A percentile compares a stretch with the other conserved stretches of the same genome.
Conservation (phyloP, 2,888 invertebrate genomes). For the Uloborus plumipes region DNA sequence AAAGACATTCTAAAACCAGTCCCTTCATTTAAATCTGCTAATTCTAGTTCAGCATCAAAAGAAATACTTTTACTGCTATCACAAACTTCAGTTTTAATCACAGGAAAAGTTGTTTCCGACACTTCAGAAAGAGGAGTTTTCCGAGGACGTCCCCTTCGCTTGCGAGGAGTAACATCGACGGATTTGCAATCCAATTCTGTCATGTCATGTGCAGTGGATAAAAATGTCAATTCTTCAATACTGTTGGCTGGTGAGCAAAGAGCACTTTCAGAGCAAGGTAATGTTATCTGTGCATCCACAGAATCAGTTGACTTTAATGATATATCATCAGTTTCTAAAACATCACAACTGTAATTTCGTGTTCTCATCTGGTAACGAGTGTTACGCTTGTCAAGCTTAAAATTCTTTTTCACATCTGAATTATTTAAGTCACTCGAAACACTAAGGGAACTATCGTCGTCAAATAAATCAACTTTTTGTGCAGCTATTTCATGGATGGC, state of each 20-base stretch:
- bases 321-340: conserved; percentile 16
- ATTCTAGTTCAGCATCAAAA: conserved; percentile 13
- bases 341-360: conserved; percentile 22
- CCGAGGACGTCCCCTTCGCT: conserved; percentile 35
- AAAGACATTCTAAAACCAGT: conserved; percentile 44
- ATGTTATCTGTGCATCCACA: conserved; percentile 1
- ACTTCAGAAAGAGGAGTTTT: conserved; percentile 21
- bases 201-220: background rate
- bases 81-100: conserved; percentile 25
- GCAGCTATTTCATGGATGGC: conserved; percentile 18
- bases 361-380: conserved; percentile 51
- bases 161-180: conserved; percentile 16
- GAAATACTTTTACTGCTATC: conserved; percentile 12
- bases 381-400: conserved; percentile 17
- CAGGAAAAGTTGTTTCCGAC: conserved; percentile 10
- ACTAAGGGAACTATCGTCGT: conserved; percentile 29
- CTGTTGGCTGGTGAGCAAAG: conserved; percentile 9
- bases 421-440: conserved; percentile 23
- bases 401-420: conserved; percentile 29
- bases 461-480: conserved; percentile 30
- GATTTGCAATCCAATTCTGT: background rate
- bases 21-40: conserved; percentile 36
- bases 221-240: conserved; percentile 20
- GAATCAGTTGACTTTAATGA: conserved; percentile 20
- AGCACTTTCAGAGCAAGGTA: background rate